Evolutionary conservation across 1,140 invertebrate species (phyloP).

Genomic region (Cherax destructor): DNA sequence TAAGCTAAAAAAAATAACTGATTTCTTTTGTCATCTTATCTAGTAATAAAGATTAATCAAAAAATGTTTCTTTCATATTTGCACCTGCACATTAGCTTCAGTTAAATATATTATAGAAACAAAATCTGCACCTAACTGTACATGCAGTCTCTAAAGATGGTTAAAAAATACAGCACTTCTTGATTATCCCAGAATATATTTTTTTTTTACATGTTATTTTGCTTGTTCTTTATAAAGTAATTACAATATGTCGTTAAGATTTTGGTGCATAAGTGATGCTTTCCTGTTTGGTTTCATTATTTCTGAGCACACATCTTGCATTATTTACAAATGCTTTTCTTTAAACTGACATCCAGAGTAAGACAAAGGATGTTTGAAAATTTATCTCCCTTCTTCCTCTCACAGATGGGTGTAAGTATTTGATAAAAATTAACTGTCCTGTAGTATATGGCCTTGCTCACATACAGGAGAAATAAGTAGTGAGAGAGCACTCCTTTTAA

Average conservation of each 20-base stretch:
- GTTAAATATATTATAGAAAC: background rate
- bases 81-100: background rate
- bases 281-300: background rate
- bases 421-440: no score
- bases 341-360: background rate
- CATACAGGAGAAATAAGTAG: no score
- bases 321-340: background rate
- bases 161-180: background rate
- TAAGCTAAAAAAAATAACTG: background rate
- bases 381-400: background rate
- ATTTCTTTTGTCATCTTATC: conserved; percentile 1
- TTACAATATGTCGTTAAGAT: background rate
- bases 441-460: no score
- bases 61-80: conserved; percentile 3
- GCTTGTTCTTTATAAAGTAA: background rate
- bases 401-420: no score
- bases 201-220: background rate
- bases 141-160: background rate
- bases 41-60: conserved; percentile 2
- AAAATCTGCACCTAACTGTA: background rate
- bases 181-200: background rate
- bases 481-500: no score
- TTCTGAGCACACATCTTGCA: background rate
- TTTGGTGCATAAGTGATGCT: background rate
- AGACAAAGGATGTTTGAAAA: background rate